A percentile compares a stretch with the other conserved stretches of the same genome.
Evolutionary conservation across 2,888 invertebrate genomes (phyloP).

Genomic region (Mimachlamys varia): DNA sequence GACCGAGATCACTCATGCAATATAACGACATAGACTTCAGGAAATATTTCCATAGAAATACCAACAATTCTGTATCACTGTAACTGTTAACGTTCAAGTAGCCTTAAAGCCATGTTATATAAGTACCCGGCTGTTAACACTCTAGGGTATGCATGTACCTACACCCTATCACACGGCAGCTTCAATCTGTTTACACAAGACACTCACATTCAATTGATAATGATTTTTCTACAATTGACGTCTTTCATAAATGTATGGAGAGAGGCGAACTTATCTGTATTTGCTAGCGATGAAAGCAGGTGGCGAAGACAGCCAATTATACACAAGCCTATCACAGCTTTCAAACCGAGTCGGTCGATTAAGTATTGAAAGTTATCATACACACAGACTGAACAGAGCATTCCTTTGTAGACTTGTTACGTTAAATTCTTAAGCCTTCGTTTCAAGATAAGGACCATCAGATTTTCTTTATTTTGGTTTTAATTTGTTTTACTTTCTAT

Average conservation of each 20-base stretch:
- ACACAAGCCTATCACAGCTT: background rate
- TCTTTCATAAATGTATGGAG: background rate
- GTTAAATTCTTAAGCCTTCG: background rate
- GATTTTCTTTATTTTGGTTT: too few species aligned
- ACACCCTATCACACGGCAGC: background rate
- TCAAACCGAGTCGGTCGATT: background rate
- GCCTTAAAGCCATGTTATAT: background rate
- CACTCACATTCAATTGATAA: background rate
- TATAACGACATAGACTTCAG: too few species aligned
- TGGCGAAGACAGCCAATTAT: background rate
- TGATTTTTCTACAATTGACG: background rate
- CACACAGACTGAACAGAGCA: background rate
- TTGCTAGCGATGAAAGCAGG: conserved; percentile 1
- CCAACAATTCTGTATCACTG: too few species aligned
- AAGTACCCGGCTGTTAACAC: background rate
- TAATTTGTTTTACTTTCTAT: too few species aligned
- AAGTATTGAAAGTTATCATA: conserved; percentile 32
- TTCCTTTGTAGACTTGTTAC: background rate
- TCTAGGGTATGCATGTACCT: background rate
- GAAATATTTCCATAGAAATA: too few species aligned
- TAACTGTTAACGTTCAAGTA: too few species aligned
- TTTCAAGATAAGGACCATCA: background rate
- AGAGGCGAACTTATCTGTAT: background rate
- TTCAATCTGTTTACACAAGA: background rate
- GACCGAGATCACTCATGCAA: too few species aligned